Evolutionary conservation across 1,140 invertebrate genomes (phyloP), one percentile per base, ranked within the genome.

Genomic region (Polypedilum vanderplanki): DNA sequence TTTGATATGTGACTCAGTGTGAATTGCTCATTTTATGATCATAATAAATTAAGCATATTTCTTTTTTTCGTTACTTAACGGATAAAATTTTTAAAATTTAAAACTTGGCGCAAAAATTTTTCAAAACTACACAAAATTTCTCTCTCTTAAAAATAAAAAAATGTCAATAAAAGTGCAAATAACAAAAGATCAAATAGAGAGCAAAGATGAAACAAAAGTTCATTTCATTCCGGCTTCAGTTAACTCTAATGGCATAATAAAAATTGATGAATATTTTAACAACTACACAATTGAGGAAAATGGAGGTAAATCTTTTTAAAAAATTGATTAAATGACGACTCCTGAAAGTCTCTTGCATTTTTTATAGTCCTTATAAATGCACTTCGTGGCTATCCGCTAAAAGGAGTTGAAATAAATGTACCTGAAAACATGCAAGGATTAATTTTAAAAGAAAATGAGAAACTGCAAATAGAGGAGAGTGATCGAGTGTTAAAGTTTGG

Each of bases 141-240:
- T 33, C 24, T 33, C 5, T 5, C 1, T 33, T 33, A 5, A 33
- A 33, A 33, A 57, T 57, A 46, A 57, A 75, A 77, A 76, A 77
- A 87, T 86, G 85, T 81, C 84, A 4, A 85, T 87, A 75, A 83
- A 82, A 75, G 80, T 88, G 2, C 83, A 86, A 77, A 80, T 86
- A n/a, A 84, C 85, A 77, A 81, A 83, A 76, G 80, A 84, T 15
- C 81, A 84, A 80, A 41, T 85, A 70, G 77, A 80, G 41, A 74
- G 75, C 2, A 76, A 79, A 41, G 80, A 84, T 74, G 76, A 82
- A 40, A 77, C 83, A 8, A 81, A 84, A 9, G 77, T 89, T 2
- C 92, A 94, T 81, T 89, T 88, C 74, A 84, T 94, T 75, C 92
- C 92, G 3, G 93, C 89, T 79, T 89, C 90, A 84, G 89, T 94